A percentile compares a stretch with the other conserved stretches of the same genome.
Evolutionary conservation across 2,888 invertebrate genomes (phyloP).

Genomic region (Temnothorax ravouxi): DNA sequence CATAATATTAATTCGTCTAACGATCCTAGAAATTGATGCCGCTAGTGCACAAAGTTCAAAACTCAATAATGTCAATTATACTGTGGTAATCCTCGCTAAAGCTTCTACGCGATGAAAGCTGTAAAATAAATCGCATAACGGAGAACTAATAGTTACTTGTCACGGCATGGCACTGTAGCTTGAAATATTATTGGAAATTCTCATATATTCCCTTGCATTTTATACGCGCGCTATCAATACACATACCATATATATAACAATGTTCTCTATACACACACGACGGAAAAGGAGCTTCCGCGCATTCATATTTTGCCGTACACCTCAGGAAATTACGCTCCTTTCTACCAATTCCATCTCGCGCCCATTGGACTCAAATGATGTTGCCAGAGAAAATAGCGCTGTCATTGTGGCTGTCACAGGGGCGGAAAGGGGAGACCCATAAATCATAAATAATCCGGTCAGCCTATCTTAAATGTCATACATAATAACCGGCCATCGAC

Average conservation of each 20-base stretch:
- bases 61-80: constrained; percentile 29
- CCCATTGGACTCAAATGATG: constrained; percentile 60
- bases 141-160: background rate
- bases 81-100: constrained; percentile 8
- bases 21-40: constrained; percentile 46
- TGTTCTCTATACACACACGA: constrained; percentile 59
- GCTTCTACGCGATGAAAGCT: background rate
- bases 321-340: constrained; percentile 75
- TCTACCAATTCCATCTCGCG: constrained; percentile 65
- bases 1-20: constrained; percentile 39
- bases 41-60: constrained; percentile 24
- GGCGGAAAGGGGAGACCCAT: constrained; percentile 40
- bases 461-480: constrained; percentile 3
- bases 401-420: constrained; percentile 62
- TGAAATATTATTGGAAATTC: constrained; percentile 29
- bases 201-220: background rate
- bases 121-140: background rate
- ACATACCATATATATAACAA: constrained; percentile 19
- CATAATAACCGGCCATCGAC: constrained; percentile 21
- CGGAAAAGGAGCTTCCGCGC: constrained; percentile 65
- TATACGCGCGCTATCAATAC: background rate
- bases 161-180: background rate
- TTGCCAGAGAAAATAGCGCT: constrained; percentile 71
- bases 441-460: constrained; percentile 40
- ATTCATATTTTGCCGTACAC: constrained; percentile 68